Percentiles rank a stretch among this genome's conserved stretches.
Evolutionary conservation across 2,113 vertebrate genomes (phyloP).

Genomic region (Hypanus sabinus): DNA sequence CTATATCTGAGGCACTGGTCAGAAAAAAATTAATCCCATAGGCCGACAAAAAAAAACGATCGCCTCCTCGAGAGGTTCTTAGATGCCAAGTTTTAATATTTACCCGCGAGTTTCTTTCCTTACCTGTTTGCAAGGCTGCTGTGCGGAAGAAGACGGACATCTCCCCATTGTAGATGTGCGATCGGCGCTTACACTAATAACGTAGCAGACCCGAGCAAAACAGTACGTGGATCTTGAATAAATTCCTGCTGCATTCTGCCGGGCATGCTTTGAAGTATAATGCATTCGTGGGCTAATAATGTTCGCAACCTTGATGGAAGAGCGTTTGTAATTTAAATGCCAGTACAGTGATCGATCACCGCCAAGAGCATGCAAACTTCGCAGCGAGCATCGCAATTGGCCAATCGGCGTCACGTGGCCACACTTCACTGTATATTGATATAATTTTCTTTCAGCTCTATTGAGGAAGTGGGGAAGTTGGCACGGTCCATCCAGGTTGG

Average conservation of each 20-base stretch:
- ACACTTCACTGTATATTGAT: slow-evolving; percentile 76
- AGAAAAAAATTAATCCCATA: neutral
- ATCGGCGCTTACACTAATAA: neutral
- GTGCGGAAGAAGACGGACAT: neutral
- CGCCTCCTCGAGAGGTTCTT: neutral
- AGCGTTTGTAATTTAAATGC: slow-evolving; percentile 90
- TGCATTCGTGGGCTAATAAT: slow-evolving; percentile 57
- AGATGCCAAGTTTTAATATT: neutral
- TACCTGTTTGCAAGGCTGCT: slow-evolving; percentile 14
- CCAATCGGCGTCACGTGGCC: slow-evolving; percentile 70
- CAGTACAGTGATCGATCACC: slow-evolving; percentile 79
- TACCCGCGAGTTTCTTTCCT: neutral
- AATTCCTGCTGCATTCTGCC: slow-evolving; percentile 53
- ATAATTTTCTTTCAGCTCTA: slow-evolving; percentile 69
- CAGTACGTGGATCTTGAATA: slow-evolving; percentile 47
- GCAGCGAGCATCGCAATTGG: slow-evolving; percentile 72
- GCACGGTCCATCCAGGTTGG: slow-evolving; percentile 70
- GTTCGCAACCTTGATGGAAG: slow-evolving; percentile 77
- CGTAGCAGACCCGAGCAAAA: neutral
- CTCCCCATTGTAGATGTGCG: neutral
- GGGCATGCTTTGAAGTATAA: slow-evolving; percentile 59
- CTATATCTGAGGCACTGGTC: neutral
- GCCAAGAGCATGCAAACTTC: slow-evolving; percentile 68
- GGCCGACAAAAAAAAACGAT: neutral
- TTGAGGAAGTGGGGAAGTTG: slow-evolving; percentile 86